Percentiles rank a stretch among this genome's conserved stretches.
These are phyloP conservation scores for Limnephilus rhombicus DNA, from an alignment of 2,888 invertebrate species.

Conservation along the genomic window DNA sequence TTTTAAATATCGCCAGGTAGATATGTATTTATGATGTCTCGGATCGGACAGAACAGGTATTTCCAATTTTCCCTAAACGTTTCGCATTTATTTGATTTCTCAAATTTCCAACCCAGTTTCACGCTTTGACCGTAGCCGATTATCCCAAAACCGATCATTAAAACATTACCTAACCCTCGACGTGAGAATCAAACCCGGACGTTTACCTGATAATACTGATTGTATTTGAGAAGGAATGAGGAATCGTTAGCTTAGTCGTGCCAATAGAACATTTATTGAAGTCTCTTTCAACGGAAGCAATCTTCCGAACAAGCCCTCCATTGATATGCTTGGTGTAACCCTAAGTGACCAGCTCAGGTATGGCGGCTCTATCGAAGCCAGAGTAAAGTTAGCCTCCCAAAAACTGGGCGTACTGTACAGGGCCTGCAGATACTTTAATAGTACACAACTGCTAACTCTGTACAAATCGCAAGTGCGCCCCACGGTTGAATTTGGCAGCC, in stretches of 20 bases:
- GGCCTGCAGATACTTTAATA: too few relatives aligned
- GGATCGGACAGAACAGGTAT: not conserved
- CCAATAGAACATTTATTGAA: constrained; percentile 29
- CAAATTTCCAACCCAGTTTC: not conserved
- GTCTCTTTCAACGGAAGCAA: too few relatives aligned
- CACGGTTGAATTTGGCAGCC: too few relatives aligned
- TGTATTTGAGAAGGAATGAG: constrained; percentile 15
- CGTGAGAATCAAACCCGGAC: not conserved
- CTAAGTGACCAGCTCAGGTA: too few relatives aligned
- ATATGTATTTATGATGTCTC: not conserved
- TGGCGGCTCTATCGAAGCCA: too few relatives aligned
- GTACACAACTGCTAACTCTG: too few relatives aligned
- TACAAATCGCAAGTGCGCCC: too few relatives aligned
- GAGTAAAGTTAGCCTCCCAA: too few relatives aligned
- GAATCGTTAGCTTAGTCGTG: constrained; percentile 38
- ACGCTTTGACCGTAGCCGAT: not conserved
- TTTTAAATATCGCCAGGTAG: not conserved
- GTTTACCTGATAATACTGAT: constrained; percentile 39
- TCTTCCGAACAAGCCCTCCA: too few relatives aligned
- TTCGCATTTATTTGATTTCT: not conserved
- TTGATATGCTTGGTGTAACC: too few relatives aligned
- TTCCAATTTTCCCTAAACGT: not conserved
- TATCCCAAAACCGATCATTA: constrained; percentile 39
- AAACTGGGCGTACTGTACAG: too few relatives aligned
- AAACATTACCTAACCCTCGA: constrained; percentile 14